Evolutionary conservation across 2,888 invertebrate genomes (phyloP).

Genomic region (Drosophila histrio): DNA sequence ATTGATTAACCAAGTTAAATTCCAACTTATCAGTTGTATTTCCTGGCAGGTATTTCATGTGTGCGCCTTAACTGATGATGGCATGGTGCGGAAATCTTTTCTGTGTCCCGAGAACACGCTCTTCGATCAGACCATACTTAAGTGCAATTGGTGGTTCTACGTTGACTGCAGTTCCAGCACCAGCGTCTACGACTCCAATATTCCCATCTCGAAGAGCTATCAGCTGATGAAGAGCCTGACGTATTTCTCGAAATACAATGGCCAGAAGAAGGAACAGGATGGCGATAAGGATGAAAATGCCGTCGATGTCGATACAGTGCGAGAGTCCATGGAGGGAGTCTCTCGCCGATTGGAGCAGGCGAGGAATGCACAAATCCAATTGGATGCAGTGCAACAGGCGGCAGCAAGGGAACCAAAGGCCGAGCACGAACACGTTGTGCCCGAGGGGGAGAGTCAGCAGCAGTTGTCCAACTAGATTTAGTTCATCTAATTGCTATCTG

Average conservation of each 20-base stretch:
- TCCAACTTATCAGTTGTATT: not conserved
- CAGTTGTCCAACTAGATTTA: constrained; percentile 62
- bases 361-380: constrained; percentile 39
- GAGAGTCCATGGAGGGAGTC: constrained; percentile 78
- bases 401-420: constrained; percentile 39
- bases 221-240: constrained; percentile 95
- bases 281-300: constrained; percentile 69
- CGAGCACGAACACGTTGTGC: constrained; percentile 64
- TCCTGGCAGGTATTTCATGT: constrained; percentile 92
- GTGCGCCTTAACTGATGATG: constrained; percentile 94
- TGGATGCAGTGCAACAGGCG: constrained; percentile 18
- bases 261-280: constrained; percentile 59
- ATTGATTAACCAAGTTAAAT: fast-evolving
- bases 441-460: constrained; percentile 58
- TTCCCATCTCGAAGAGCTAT: constrained; percentile 95
- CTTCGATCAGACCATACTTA: constrained; percentile 95
- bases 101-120: constrained; percentile 95
- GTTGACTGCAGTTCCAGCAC: constrained; percentile 94
- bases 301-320: constrained; percentile 73
- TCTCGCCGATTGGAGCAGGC: constrained; percentile 59
- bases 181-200: constrained; percentile 93
- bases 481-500: constrained; percentile 65
- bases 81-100: constrained; percentile 95
- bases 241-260: constrained; percentile 94
- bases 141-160: constrained; percentile 98